Conservation (phyloP, 2,888 invertebrate species). For the Drosophila melanocephala region DNA sequence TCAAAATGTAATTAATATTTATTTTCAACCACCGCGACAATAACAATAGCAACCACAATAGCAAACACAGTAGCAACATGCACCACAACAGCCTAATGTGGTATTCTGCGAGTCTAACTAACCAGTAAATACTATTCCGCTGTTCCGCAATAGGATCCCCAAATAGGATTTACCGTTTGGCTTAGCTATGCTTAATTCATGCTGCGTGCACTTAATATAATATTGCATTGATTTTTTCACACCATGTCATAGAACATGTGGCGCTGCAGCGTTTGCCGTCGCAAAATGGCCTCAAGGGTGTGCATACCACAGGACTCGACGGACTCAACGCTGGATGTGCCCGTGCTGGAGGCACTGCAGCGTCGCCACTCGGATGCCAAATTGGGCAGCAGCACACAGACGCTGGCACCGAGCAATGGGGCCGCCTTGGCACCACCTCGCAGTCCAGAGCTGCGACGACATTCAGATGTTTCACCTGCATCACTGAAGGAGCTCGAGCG, state of each 20-base stretch:
- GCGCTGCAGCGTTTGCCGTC: constrained; percentile 95
- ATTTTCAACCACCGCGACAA: constrained; percentile 50
- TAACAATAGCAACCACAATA: constrained; percentile 19
- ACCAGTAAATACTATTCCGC: constrained; percentile 58
- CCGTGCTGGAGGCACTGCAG: constrained; percentile 91
- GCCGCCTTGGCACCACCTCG: constrained; percentile 92
- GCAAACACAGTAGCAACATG: neutral
- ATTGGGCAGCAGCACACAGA: constrained; percentile 87
- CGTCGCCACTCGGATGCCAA: constrained; percentile 93
- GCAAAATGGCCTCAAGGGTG: constrained; percentile 92
- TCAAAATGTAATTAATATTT: constrained; percentile 76
- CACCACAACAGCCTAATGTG: constrained; percentile 22
- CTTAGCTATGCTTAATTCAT: constrained; percentile 56
- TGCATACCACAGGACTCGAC: constrained; percentile 93
- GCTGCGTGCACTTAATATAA: constrained; percentile 39
- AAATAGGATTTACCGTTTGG: constrained; percentile 54
- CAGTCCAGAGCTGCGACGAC: constrained; percentile 92
- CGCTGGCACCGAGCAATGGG: constrained; percentile 85
- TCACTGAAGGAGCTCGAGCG: constrained; percentile 95
- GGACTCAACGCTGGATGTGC: constrained; percentile 93
- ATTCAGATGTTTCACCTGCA: constrained; percentile 95
- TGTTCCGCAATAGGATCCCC: constrained; percentile 28
- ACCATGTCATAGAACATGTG: constrained; percentile 88
- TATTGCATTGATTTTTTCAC: constrained; percentile 44
- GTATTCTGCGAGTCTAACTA: constrained; percentile 39